Percentiles rank a stretch among this genome's conserved stretches.
phyloP scores from a whole-genome alignment of 1,140 invertebrate genomes.

The Notospermus geniculatus region DNA sequence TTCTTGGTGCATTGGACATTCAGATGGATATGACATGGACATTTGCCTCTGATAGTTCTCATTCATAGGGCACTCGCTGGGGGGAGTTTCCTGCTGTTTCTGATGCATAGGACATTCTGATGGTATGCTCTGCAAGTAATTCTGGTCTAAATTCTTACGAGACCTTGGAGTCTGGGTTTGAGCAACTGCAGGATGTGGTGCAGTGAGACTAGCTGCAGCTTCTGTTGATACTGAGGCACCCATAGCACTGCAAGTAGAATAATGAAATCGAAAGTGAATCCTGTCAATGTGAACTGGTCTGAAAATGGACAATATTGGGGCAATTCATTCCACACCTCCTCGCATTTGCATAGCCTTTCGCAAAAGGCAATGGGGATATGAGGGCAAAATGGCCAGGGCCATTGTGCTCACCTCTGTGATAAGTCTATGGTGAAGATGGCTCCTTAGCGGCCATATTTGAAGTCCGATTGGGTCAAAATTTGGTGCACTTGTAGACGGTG shows the following conservation, averaged over 20 bases:
- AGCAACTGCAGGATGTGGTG: slow-evolving; percentile 1
- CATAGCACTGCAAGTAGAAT: slow-evolving; percentile 2
- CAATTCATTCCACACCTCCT: too few species aligned
- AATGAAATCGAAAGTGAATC: too few species aligned
- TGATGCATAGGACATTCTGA: slow-evolving; percentile 27
- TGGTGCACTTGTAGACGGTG: too few species aligned
- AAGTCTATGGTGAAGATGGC: too few species aligned
- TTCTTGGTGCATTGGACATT: slow-evolving; percentile 19
- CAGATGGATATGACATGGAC: slow-evolving; percentile 11
- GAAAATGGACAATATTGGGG: too few species aligned
- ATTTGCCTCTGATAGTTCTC: slow-evolving; percentile 5
- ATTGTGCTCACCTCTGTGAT: too few species aligned
- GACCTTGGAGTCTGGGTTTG: neutral
- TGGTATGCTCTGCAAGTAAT: slow-evolving; percentile 16
- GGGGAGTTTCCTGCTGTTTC: slow-evolving; percentile 1
- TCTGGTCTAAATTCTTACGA: slow-evolving; percentile 10
- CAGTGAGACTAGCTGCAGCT: slow-evolving; percentile 1
- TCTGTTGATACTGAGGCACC: slow-evolving; percentile 12
- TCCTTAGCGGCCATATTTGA: too few species aligned
- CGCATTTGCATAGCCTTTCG: too few species aligned
- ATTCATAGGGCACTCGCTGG: slow-evolving; percentile 42
- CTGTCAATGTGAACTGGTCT: too few species aligned
- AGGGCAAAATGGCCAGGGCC: too few species aligned
- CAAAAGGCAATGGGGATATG: too few species aligned
- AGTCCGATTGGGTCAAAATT: too few species aligned